Conservation (phyloP, 2,113 vertebrate genomes). For the Archocentrus centrarchus region DNA sequence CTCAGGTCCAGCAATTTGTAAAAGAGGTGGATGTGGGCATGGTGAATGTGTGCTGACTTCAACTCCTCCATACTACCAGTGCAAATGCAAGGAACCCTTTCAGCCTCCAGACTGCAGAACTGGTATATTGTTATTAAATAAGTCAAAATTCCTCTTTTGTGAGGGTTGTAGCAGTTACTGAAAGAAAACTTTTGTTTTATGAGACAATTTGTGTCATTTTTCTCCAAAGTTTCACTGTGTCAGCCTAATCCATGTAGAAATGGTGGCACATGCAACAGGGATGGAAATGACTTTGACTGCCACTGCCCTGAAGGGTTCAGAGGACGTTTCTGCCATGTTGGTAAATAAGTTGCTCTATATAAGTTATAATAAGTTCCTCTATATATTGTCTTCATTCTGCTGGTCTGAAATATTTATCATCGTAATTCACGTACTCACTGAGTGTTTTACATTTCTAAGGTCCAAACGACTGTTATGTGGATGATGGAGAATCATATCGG, state of each 20-base stretch:
- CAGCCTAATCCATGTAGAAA: constrained; percentile 77
- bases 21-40: constrained; percentile 58
- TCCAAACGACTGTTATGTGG: constrained; percentile 76
- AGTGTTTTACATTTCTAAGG: constrained; percentile 50
- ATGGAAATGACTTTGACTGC: constrained; percentile 76
- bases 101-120: constrained; percentile 72
- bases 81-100: constrained; percentile 81
- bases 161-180: not conserved
- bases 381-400: not conserved
- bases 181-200: not conserved
- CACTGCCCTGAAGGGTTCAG: constrained; percentile 62
- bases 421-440: not conserved
- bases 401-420: not conserved
- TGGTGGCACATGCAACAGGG: constrained; percentile 70
- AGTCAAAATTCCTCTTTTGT: not conserved
- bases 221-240: constrained; percentile 65
- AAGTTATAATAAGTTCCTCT: constrained; percentile 24
- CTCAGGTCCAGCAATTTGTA: constrained; percentile 69
- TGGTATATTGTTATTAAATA: constrained; percentile 44
- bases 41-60: constrained; percentile 80
- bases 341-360: constrained; percentile 62
- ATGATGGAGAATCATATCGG: constrained; percentile 78
- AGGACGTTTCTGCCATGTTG: constrained; percentile 79
- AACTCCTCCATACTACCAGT: constrained; percentile 70
- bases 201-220: not conserved